These are phyloP conservation scores for Camarhynchus parvulus DNA, from an alignment of 2,113 vertebrate genomes.

Conservation along the genomic window DNA sequence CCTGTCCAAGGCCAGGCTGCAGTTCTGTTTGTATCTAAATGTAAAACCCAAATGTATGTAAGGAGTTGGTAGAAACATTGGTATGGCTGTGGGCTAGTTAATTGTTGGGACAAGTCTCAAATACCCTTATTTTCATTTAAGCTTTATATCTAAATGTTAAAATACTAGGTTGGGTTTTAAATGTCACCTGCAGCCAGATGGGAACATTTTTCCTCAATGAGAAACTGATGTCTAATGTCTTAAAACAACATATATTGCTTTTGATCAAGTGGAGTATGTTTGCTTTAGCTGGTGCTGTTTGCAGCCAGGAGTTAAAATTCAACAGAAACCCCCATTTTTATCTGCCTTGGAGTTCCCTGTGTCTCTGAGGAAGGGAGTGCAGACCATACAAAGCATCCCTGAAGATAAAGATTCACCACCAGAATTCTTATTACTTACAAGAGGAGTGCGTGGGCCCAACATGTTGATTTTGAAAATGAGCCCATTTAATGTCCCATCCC, in stretches of 20 bases:
- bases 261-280: not conserved
- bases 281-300: not conserved
- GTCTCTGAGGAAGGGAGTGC: not conserved
- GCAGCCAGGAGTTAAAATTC: not conserved
- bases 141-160: not conserved
- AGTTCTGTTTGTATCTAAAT: not conserved
- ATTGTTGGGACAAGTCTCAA: not conserved
- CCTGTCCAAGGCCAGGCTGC: not conserved
- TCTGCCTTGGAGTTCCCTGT: not conserved
- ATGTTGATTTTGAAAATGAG: not conserved
- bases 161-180: not conserved
- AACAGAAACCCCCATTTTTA: not conserved
- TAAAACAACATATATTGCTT: not conserved
- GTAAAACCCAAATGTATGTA: not conserved
- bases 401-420: not conserved
- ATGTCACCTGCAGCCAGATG: not conserved
- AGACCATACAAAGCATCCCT: not conserved
- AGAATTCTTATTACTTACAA: not conserved
- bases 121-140: not conserved
- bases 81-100: not conserved
- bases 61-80: not conserved
- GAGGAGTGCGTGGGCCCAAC: not conserved
- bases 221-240: not conserved
- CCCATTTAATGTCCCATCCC: not conserved
- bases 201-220: not conserved